Evolutionary conservation across 2,113 vertebrate species (phyloP), one percentile per base, ranked within the genome.

Genomic region (Indicator maculatus): DNA sequence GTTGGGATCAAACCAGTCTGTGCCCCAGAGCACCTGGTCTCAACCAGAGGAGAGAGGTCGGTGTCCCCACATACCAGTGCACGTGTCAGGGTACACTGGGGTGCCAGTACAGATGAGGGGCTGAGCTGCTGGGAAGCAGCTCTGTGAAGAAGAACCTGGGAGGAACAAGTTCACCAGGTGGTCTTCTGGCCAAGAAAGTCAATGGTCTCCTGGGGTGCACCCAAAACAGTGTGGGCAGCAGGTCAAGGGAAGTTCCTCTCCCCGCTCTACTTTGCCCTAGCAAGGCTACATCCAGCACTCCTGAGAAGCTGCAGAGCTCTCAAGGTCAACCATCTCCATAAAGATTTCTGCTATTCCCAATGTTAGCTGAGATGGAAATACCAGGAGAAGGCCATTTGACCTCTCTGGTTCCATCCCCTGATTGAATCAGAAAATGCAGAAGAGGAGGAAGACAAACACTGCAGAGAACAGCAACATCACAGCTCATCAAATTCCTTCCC

Each of bases 371-470:
- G 41, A 27, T 0, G 2, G 76, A 91, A 69, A 95, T 80, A 20
- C 50, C 66, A 44, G 0, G 4, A 44, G 36, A 52, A 67, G 24
- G 79, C 12, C 14, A 4, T 56, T 64, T 94, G 95, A 82, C 84
- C 82, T 60, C 55, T 33, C 39, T 0, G 0, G 39, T 67, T 59
- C 83, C 64, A 45, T 30, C 30, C 65, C 36, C 6, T 2, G 8
- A 6, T 18, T 45, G 81, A 91, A 65, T 8, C 0, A 17, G 82
- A 72, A 93, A 88, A 39, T 2, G 8, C 39, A 8, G 31, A 39
- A 71, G 59, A 88, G 58, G 64, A 80, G 47, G 53, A 93, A 47
- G 71, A 63, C 52, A 90, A 96, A 96, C 60, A 86, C 6, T 24
- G 2, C 17, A 47, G 82, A 94, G 81, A 96, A 63, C 58, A 55